Conservation (phyloP, 2,797 vertebrate species). For the Pelobates cultripes region DNA sequence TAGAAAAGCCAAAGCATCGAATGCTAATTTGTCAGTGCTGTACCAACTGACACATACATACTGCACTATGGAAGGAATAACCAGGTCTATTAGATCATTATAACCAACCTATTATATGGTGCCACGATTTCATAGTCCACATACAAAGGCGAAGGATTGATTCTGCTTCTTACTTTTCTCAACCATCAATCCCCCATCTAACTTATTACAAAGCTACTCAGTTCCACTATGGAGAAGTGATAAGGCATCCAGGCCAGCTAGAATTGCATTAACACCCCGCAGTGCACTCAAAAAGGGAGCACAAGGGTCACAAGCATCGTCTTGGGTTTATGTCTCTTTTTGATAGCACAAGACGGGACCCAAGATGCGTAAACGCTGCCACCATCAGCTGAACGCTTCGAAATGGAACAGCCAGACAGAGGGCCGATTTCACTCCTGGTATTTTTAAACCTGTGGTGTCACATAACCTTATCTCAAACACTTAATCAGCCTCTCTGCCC, state of each 20-base stretch:
- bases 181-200: no score
- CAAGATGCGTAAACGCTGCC: constrained; percentile 41
- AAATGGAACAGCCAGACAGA: constrained; percentile 56
- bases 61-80: no score
- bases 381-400: constrained; percentile 21
- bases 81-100: no score
- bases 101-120: no score
- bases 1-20: no score
- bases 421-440: constrained; percentile 62
- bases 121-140: no score
- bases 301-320: constrained; percentile 34
- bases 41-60: no score
- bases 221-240: constrained; percentile 6
- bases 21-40: no score
- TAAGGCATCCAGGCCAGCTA: constrained; percentile 43
- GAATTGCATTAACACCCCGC: constrained; percentile 28
- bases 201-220: no score
- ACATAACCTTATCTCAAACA: constrained; percentile 73
- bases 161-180: no score
- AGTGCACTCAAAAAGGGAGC: constrained; percentile 11
- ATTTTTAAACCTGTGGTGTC: constrained; percentile 71
- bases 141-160: no score
- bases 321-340: constrained; percentile 25
- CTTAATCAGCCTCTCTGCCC: constrained; percentile 67
- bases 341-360: constrained; percentile 29